Evolutionary conservation across 2,888 invertebrate genomes (phyloP).

Genomic region (Cyrtodaria siliqua): DNA sequence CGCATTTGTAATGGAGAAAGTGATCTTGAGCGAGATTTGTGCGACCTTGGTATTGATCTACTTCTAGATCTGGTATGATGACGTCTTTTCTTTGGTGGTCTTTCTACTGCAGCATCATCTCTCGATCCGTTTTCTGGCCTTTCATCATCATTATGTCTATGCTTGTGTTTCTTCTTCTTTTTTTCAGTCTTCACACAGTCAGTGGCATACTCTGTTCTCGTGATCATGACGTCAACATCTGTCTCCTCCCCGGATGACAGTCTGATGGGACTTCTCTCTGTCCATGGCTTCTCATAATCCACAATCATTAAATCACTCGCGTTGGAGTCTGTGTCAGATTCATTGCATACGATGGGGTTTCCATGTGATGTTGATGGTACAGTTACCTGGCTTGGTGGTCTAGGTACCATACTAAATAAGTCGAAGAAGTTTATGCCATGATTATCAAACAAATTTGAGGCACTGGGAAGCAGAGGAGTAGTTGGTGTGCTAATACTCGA

Average conservation of each 20-base stretch:
- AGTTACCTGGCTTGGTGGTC: not conserved
- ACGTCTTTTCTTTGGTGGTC: conserved; percentile 3
- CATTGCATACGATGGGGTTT: conserved; percentile 24
- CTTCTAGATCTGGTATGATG: conserved; percentile 11
- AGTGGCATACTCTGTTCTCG: conserved; percentile 31
- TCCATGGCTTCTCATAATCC: conserved; percentile 90
- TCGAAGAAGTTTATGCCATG: not conserved
- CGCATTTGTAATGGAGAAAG: conserved; percentile 8
- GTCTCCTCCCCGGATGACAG: conserved; percentile 76
- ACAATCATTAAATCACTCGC: conserved; percentile 87
- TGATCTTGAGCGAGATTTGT: conserved; percentile 45
- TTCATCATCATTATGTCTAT: conserved; percentile 26
- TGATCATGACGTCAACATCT: conserved; percentile 55
- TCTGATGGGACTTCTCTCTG: conserved; percentile 89
- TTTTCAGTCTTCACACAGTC: conserved; percentile 45
- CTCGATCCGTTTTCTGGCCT: conserved; percentile 5
- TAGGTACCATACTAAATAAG: not conserved
- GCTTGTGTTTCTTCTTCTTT: conserved; percentile 44
- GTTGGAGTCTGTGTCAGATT: conserved; percentile 53
- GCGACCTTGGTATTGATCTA: conserved; percentile 40
- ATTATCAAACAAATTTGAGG: too few species aligned
- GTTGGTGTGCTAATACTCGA: conserved; percentile 1
- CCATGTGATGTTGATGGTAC: conserved; percentile 13
- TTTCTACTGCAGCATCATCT: not conserved
- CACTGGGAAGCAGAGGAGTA: not conserved